Base-by-base conservation (phyloP, 2,888 invertebrate genomes). In the Ormyrus pomaceus region DNA sequence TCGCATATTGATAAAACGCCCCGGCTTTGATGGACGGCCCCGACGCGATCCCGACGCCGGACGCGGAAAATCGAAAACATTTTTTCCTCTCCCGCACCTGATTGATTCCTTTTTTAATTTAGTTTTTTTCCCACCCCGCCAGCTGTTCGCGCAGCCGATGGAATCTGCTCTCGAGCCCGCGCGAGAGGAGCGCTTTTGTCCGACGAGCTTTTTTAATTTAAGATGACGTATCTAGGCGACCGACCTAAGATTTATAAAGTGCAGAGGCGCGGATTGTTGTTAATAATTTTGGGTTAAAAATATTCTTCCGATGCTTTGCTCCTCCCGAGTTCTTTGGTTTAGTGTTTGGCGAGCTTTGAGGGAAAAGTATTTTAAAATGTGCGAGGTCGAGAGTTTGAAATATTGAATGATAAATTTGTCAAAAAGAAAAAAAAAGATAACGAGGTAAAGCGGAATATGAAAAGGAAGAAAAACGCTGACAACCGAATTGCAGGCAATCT, bases 401-500 rank as follows among this genome's bases (percentile, higher is more conserved):
- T 65, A 50, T 51, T 11, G 50, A 74, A 55, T 58, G 58, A 61
- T 75, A 34, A 51, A 68, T 75, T 51, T n/a, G 9, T 13, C 10
- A 9, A 51, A 50, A 59, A 4, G 6, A 61, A 61, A 73, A 68
- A 68, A 73, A 59, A 66, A 34, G 59, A n/a, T 59, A 58, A 59
- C 48, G 8, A 64, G 58, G 53, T 55, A 55, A 76, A 61, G 11
- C 50, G 55, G 61, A 48, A 48, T 9, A 61, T n/a, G 61, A 61
- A 69, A 76, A 58, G 34, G 51, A 77, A 65, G 58, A 72, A 77
- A 77, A 70, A 77, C 11, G 45, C 45, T 46, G 77, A 66, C 71
- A 77, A 71, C 61, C 69, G 73, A 69, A 79, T 79, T 79, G 56
- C 74, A 46, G 74, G 64, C 69, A 62, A 74, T 69, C 58, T 73